Base-by-base conservation (phyloP, 1,140 invertebrate genomes). In the Drosophila jambulina region DNA sequence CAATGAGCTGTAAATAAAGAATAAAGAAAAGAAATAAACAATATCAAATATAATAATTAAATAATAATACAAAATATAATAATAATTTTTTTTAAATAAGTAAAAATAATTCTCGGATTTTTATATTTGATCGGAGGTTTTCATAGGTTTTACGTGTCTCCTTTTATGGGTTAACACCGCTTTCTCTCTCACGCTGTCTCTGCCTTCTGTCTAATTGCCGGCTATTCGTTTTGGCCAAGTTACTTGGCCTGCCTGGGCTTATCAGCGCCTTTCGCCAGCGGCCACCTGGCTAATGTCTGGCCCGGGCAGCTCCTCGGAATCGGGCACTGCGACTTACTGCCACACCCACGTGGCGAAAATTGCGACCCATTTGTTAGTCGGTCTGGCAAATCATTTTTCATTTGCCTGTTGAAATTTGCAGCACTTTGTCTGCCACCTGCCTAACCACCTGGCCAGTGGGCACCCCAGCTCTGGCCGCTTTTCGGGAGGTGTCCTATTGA, bases 341-440 rank as follows among this genome's bases (percentile, higher is more conserved):
- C 75, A 43, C 63, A 67, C 74, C 56, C 40, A 59, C 72, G 46
- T 53, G 46, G 34, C 21, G 62, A 77, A 78, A 69, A 64, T 82
- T 69, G 75, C 36, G 65, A 67, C 49, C 74, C 74, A 77, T 77
- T 80, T 85, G 77, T 84, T 80, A 61, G 63, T 3, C 62, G 29
- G 54, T 19, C 59, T 43, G 74, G 51, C 72, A 65, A 88, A 88
- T 83, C 80, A 88, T 87, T 88, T 83, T 88, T 87, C 83, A 87
- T 88, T 88, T 80, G 80, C 80, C 77, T 74, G 84, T 84, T 77
- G 62, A 87, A 88, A 80, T 74, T 80, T 58, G 76, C 84, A 83
- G 78, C 59, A 72, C 80, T 83, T 82, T 77, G 72, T 80, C 84
- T 83, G 75, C 62, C 56, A 46, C 71, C 61, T 53, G 46, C 27